A percentile compares a stretch with the other conserved stretches of the same genome.
Conservation (phyloP, 2,113 vertebrate genomes). For the Cyanoramphus novaezelandiae region DNA sequence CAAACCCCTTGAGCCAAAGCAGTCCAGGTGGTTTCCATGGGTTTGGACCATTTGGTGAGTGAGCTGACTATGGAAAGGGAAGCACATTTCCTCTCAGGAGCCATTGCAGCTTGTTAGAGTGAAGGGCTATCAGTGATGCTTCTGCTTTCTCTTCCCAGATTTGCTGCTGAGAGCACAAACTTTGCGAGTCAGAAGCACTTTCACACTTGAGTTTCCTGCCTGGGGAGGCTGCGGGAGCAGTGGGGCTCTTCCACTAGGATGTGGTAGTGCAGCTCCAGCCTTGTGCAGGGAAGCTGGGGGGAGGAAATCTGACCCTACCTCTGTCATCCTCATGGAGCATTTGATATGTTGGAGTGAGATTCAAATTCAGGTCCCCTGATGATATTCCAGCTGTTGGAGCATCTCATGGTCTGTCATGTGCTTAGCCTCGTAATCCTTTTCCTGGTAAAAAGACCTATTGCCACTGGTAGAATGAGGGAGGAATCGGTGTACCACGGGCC, state of each 20-base stretch:
- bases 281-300: rapidly evolving
- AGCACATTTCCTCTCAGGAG: neutral
- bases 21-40: neutral
- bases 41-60: neutral
- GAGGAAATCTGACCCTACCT: rapidly evolving
- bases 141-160: neutral
- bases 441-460: neutral
- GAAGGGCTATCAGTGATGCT: neutral
- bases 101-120: neutral
- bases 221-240: neutral
- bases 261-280: neutral
- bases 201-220: neutral
- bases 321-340: rapidly evolving
- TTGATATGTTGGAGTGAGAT: rapidly evolving
- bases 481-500: rapidly evolving
- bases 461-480: too few relatives aligned
- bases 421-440: neutral
- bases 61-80: neutral
- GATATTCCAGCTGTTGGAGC: neutral
- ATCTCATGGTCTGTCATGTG: neutral
- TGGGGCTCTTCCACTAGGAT: neutral
- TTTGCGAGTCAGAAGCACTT: neutral
- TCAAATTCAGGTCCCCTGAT: neutral
- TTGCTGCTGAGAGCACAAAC: neutral
- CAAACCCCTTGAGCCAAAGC: neutral